Evolutionary conservation across 2,113 vertebrate genomes (phyloP).

Genomic region (Capra hircus): DNA sequence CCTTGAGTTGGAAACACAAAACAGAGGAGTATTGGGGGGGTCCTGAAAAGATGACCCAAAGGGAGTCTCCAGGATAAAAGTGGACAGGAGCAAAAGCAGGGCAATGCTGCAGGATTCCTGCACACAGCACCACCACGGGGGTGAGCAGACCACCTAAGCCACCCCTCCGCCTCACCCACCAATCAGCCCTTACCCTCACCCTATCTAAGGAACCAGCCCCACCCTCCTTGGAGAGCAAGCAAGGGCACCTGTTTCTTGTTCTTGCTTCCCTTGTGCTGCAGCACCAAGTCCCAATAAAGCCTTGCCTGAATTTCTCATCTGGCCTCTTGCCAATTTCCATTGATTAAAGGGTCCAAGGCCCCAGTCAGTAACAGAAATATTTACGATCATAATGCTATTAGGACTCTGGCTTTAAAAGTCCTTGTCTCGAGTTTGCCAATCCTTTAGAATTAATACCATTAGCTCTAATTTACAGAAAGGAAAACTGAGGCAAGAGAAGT

Average conservation of each 20-base stretch:
- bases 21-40: background rate
- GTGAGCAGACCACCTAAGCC: too few species aligned
- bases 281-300: background rate
- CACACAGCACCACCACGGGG: background rate
- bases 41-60: background rate
- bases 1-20: background rate
- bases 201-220: background rate
- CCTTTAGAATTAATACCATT: background rate
- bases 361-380: background rate
- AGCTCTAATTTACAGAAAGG: background rate
- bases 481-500: background rate
- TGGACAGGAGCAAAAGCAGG: background rate
- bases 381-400: background rate
- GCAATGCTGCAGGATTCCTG: background rate
- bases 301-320: background rate
- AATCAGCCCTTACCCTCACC: background rate
- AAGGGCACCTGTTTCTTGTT: background rate
- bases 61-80: background rate
- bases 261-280: background rate
- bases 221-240: background rate
- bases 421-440: background rate
- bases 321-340: background rate
- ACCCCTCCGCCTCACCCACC: background rate
- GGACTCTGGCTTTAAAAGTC: background rate
- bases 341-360: background rate